Base-by-base conservation (phyloP, 2,888 invertebrate species). In the Pegoplata infirma region DNA sequence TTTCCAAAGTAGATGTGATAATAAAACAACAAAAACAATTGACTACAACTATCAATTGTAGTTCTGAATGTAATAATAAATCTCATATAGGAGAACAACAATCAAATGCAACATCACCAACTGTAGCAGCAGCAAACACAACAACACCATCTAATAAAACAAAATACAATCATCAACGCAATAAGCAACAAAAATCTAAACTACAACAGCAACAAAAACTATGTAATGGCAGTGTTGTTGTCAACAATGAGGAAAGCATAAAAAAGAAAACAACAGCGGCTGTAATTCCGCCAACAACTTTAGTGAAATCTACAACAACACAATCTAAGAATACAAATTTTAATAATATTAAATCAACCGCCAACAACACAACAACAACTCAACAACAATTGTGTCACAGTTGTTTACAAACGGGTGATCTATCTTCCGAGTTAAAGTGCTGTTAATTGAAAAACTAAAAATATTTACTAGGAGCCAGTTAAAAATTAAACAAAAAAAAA, bases 1-100 rank as follows among this genome's bases (percentile, higher is more conserved):
- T 71, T 56, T 71, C 66, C 49, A 66, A 71, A 61, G 59, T 61
- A 71, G 79, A 79, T 79, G 79, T 79, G 79, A 79, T 79, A n/a
- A n/a, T n/a, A 79, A 61, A 79, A 63, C 28, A 55, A 58, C 59
- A 61, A 61, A n/a, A n/a, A n/a, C n/a, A 25, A 53, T 40, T n/a
- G n/a, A n/a, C 53, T 7, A 28, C 53, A 63, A 49, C 23, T 55
- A 10, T 16, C 56, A 53, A 16, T 23, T 49, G 61, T 49, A 56
- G 12, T 4, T 49, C 40, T 28, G 49, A 21, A 49, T 21, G 14
- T 61, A 36, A 59, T n/a, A n/a, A n/a, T n/a, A n/a, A n/a, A n/a
- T n/a, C n/a, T n/a, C n/a, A n/a, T n/a, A n/a, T 51, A 59, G 5
- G 5, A 7, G 21, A 47, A 19, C 66, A 55, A 47, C 61, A 61